Percentiles rank a stretch among this genome's conserved stretches.
These are phyloP conservation scores for Andrena camellia DNA, from an alignment of 2,888 invertebrate genomes.

Conservation along the genomic window DNA sequence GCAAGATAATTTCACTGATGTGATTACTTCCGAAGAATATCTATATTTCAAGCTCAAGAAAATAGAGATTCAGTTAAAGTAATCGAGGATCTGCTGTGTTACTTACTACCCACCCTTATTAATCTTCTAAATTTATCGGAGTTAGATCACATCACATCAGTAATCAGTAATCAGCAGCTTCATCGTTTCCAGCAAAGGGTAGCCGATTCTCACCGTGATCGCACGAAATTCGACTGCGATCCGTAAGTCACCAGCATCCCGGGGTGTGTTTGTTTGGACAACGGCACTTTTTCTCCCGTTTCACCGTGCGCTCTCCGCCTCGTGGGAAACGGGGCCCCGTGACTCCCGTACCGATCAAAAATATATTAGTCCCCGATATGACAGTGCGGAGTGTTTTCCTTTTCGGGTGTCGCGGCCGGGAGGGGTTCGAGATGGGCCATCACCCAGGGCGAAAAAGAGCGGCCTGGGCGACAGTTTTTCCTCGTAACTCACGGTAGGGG, in stretches of 20 bases:
- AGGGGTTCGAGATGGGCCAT: slow-evolving; percentile 65
- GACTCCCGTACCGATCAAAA: slow-evolving; percentile 84
- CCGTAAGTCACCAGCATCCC: slow-evolving; percentile 74
- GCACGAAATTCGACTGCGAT: slow-evolving; percentile 61
- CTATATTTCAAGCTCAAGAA: too few relatives aligned
- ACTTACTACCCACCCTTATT: too few relatives aligned
- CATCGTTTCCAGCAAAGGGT: background rate
- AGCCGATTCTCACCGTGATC: slow-evolving; percentile 57
- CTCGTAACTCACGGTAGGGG: slow-evolving; percentile 55
- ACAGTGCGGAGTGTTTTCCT: slow-evolving; percentile 84
- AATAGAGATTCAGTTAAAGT: too few relatives aligned
- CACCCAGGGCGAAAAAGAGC: slow-evolving; percentile 34
- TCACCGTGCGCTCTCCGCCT: slow-evolving; percentile 43
- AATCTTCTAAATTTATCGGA: too few relatives aligned
- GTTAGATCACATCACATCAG: too few relatives aligned
- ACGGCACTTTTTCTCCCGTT: slow-evolving; percentile 78
- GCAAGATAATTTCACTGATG: too few relatives aligned
- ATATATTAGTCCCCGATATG: slow-evolving; percentile 85
- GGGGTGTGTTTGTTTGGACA: slow-evolving; percentile 85
- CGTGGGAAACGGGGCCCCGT: slow-evolving; percentile 82
- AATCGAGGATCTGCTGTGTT: too few relatives aligned
- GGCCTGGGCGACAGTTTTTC: slow-evolving; percentile 49
- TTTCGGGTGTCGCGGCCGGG: slow-evolving; percentile 54
- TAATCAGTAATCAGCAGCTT: background rate
- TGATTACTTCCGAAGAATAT: too few relatives aligned